Conservation (phyloP, 2,797 vertebrate species). For the Onychomys arenicola region DNA sequence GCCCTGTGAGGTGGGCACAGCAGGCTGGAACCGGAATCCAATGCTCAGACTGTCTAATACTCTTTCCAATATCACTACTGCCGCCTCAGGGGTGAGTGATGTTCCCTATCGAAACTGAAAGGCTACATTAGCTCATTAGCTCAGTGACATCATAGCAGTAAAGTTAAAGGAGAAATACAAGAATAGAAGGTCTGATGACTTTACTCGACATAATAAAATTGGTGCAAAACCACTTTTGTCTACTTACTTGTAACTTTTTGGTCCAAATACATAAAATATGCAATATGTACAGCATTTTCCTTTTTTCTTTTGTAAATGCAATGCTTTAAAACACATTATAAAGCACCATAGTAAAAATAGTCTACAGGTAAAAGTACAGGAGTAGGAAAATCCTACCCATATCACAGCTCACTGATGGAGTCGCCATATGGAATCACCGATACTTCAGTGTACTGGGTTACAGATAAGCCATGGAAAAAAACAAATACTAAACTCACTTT, state of each 20-base stretch:
- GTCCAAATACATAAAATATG: slow-evolving; percentile 92
- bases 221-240: slow-evolving; percentile 88
- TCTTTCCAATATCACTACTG: slow-evolving; percentile 30
- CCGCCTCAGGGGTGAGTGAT: slow-evolving; percentile 68
- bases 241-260: slow-evolving; percentile 89
- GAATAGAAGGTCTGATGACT: slow-evolving; percentile 83
- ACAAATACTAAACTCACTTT: slow-evolving; percentile 82
- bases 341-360: slow-evolving; percentile 93
- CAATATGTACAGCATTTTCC: slow-evolving; percentile 91
- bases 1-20: slow-evolving; percentile 79
- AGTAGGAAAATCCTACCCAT: slow-evolving; percentile 89
- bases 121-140: slow-evolving; percentile 79
- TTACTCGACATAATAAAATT: slow-evolving; percentile 86
- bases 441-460: slow-evolving; percentile 84
- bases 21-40: slow-evolving; percentile 57
- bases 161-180: slow-evolving; percentile 82
- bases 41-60: neutral
- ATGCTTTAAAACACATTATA: slow-evolving; percentile 93
- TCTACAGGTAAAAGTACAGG: slow-evolving; percentile 91
- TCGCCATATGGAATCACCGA: slow-evolving; percentile 87
- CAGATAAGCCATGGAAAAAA: slow-evolving; percentile 85
- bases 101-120: slow-evolving; percentile 81
- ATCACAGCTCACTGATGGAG: slow-evolving; percentile 89
- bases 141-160: slow-evolving; percentile 81
- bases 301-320: slow-evolving; percentile 88